Evolutionary conservation across 1,140 invertebrate species (phyloP), one percentile per base, ranked within the genome.

Genomic region (Ptiloglossa arizonensis): DNA sequence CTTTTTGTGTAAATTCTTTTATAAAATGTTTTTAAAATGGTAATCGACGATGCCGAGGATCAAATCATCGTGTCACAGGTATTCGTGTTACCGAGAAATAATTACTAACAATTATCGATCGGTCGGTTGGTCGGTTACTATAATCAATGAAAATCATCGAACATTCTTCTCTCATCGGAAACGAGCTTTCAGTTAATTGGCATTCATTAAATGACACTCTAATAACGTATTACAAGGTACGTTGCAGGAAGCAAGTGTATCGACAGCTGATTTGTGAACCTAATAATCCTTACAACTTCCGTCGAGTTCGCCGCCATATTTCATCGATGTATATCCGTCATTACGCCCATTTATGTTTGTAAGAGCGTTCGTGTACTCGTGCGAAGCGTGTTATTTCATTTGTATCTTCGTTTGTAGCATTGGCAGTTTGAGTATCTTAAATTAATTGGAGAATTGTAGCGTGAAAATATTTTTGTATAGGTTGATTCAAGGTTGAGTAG

Each of bases 261-360:
- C 27, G 46, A 52, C 46, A 50, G 11, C 11, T 67, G 64, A 67
- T 67, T 67, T 67, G 64, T 67, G 64, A 67, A 35, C 46, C 46
- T 67, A 67, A 67, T 67, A 67, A 67, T 52, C 64, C 64, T 52
- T 52, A 35, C 46, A 50, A 50, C 64, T 50, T 67, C 64, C 46
- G 46, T 4, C 17, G 19, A n/a, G 29, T 35, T 67, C 35, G 48
- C 29, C 32, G 46, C 13, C 52, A 35, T 35, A 67, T 67, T 67
- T 52, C 46, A 52, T 3, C 64, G 46, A 67, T 67, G 64, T 24
- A 67, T 67, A 67, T 52, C 11, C 29, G 32, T 52, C 19, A 67
- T 35, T 50, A 35, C 29, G 64, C 64, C n/a, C 8, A 67, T 67
- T 67, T 67, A 67, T 46, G 52, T 67, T 67, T 67, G 46, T 67